phyloP scores from a whole-genome alignment of 2,888 invertebrate genomes.

The Gnatocerus cornutus region DNA sequence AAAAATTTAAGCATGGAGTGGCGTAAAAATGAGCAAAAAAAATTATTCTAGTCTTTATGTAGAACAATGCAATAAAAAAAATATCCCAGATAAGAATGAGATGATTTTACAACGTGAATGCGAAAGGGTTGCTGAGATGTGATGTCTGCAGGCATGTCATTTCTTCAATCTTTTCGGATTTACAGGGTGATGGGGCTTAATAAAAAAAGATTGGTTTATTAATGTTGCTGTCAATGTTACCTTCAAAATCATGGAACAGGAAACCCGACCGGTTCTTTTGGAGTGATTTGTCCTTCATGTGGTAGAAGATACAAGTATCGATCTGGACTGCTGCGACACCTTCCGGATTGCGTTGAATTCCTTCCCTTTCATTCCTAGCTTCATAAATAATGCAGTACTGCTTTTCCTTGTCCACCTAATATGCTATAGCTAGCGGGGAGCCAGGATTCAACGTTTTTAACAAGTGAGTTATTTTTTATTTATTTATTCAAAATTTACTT shows the following conservation, averaged over 20 bases:
- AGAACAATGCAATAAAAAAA: constrained; percentile 25
- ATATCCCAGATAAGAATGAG: neutral
- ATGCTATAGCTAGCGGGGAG: constrained; percentile 10
- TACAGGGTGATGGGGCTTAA: constrained; percentile 39
- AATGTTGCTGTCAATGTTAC: constrained; percentile 29
- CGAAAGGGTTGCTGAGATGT: constrained; percentile 22
- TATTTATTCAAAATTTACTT: constrained; percentile 1
- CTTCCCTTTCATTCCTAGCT: constrained; percentile 18
- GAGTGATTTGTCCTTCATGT: constrained; percentile 68
- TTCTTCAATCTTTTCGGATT: constrained; percentile 31
- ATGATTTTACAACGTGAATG: neutral
- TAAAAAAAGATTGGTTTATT: constrained; percentile 22
- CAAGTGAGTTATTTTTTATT: constrained; percentile 5
- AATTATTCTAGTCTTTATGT: constrained; percentile 29
- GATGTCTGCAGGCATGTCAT: constrained; percentile 45
- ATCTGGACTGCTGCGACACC: constrained; percentile 68
- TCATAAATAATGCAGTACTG: constrained; percentile 32
- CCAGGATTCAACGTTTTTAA: neutral
- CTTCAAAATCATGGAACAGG: constrained; percentile 14
- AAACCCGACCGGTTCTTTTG: constrained; percentile 35
- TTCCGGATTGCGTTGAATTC: constrained; percentile 64
- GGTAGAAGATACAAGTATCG: constrained; percentile 70
- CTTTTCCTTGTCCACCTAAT: constrained; percentile 12
- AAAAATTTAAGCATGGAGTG: constrained; percentile 61
- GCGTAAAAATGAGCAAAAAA: constrained; percentile 42